Base-by-base conservation (phyloP, 1,140 invertebrate genomes). In the Pomacea maculata region DNA sequence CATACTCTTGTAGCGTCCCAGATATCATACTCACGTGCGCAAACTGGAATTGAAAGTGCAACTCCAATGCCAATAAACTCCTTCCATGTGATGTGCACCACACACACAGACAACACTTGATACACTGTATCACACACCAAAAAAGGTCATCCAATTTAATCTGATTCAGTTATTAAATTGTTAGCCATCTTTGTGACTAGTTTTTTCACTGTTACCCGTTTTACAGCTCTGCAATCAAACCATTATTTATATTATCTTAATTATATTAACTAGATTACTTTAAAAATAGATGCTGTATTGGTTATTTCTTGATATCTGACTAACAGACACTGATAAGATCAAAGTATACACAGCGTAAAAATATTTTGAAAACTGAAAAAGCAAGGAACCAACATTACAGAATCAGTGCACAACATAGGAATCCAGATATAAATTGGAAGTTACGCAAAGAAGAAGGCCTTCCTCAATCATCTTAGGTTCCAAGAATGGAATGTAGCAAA, bases 21-120 rank as follows among this genome's bases (percentile, higher is more conserved):
- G 12, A 57, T 65, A 54, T 19, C 64, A 11, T 45, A 45, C 64
- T 93, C 92, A 98, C 97, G 95, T 91, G 96, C 96, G 80, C 96
- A 98, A 80, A 97, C 95, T 77, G 97, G 97, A 85, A 98, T 96
- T 71, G 96, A 95, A 75, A 96, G 95, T 83, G 97, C 96, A 79
- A 98, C 93, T 85, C 96, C 96, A 73, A 98, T 93, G 45, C 96
- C 97, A 67, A 97, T 96, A 91, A 98, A 98, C 83, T 97, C 93
- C 90, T 97, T 96, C 91, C 97, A 98, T 5, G 97, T 98, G 76
- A 97, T 92, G 72, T 95, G 95, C 78, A 96, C 94, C 83, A 96
- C 96, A 92, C 97, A 97, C 92, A 97, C 97, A 84, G 95, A 96
- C 86, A 97, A 92, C 90, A 98, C 93, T 90, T 97, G 96, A 85